These are phyloP conservation scores for Notodonta ziczac DNA, from an alignment of 2,888 invertebrate genomes.

Conservation along the genomic window DNA sequence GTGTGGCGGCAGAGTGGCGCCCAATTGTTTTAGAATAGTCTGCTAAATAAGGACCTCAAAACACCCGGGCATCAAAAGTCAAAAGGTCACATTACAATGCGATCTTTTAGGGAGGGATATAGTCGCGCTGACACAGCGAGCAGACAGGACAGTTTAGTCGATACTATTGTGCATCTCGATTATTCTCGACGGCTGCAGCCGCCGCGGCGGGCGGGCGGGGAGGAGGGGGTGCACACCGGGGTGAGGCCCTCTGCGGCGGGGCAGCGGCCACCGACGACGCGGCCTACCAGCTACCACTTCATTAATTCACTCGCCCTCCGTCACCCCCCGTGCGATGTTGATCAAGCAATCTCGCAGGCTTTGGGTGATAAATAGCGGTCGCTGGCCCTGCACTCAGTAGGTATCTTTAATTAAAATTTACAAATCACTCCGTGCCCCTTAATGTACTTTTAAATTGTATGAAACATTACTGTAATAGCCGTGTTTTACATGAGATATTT, in stretches of 20 bases:
- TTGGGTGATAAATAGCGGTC: slow-evolving; percentile 14
- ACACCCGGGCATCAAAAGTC: background rate
- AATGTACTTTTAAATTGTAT: background rate
- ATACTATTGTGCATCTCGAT: background rate
- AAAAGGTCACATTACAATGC: background rate
- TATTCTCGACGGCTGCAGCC: slow-evolving; percentile 10
- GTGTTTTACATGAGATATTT: background rate
- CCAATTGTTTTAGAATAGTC: background rate
- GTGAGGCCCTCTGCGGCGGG: background rate
- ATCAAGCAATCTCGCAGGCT: slow-evolving; percentile 18
- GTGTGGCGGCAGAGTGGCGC: background rate
- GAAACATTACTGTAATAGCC: background rate
- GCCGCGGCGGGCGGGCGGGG: slow-evolving; percentile 12
- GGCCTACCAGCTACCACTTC: slow-evolving; percentile 10
- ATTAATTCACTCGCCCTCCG: slow-evolving; percentile 10
- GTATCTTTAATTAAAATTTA: slow-evolving; percentile 12
- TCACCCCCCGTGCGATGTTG: slow-evolving; percentile 4
- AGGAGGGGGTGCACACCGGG: background rate
- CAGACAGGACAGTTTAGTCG: background rate
- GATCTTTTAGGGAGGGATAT: background rate
- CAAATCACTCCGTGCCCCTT: slow-evolving; percentile 3
- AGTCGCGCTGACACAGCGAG: slow-evolving; percentile 1
- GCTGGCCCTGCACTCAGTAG: slow-evolving; percentile 11
- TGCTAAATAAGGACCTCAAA: background rate
- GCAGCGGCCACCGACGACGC: slow-evolving; percentile 22